These are phyloP conservation scores for Priapulus caudatus DNA, from an alignment of 2,888 invertebrate genomes.

Conservation along the genomic window DNA sequence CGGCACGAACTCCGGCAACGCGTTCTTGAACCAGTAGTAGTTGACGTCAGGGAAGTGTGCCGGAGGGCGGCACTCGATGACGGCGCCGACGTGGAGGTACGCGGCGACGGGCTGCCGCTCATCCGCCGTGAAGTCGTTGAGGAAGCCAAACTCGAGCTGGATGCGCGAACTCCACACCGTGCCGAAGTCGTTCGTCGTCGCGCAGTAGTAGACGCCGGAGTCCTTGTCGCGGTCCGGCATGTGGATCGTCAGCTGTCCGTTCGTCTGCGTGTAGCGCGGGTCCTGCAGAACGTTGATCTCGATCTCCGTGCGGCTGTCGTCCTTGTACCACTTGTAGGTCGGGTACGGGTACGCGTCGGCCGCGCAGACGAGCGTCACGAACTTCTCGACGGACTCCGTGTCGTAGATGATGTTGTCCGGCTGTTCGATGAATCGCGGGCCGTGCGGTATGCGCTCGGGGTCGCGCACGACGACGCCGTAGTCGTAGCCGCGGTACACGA, in stretches of 20 bases:
- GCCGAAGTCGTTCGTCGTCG: conserved; percentile 77
- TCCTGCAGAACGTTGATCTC: conserved; percentile 65
- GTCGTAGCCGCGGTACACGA: conserved; percentile 39
- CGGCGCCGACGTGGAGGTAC: conserved; percentile 24
- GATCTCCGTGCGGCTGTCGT: conserved; percentile 56
- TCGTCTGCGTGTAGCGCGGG: conserved; percentile 68
- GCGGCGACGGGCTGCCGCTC: conserved; percentile 26
- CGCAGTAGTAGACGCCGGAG: conserved; percentile 79
- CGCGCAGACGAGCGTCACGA: conserved; percentile 34
- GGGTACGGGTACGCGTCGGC: conserved; percentile 69
- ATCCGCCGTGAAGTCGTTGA: conserved; percentile 34
- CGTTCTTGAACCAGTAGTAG: conserved; percentile 81
- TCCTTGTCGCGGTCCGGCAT: conserved; percentile 63
- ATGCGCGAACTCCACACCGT: conserved; percentile 76
- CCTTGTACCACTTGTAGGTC: conserved; percentile 73
- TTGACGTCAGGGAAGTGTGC: conserved; percentile 47
- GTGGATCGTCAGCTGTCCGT: conserved; percentile 70
- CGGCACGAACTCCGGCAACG: conserved; percentile 81
- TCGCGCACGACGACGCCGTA: conserved; percentile 74
- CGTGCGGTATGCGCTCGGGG: conserved; percentile 65
- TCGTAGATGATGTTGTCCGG: conserved; percentile 56
- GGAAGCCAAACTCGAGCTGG: conserved; percentile 64
- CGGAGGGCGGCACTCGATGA: conserved; percentile 27
- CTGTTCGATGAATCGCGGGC: conserved; percentile 75
- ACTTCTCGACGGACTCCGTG: not conserved